These are phyloP conservation scores for Poecilia velifera DNA, from an alignment of 2,797 vertebrate species.

Conservation along the genomic window DNA sequence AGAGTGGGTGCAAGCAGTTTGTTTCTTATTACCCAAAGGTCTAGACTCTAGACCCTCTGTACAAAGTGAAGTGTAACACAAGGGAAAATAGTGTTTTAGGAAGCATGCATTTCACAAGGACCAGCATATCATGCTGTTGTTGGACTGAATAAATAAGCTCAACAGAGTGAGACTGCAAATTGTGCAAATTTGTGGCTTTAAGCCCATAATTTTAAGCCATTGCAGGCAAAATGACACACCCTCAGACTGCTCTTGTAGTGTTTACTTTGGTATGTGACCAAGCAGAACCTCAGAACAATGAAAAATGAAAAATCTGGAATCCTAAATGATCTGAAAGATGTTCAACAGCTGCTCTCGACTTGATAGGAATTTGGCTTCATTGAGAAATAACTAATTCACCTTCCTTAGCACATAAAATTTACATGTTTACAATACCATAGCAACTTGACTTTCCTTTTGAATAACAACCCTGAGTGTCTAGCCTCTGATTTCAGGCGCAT, in stretches of 20 bases:
- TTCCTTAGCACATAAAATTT: constrained; percentile 19
- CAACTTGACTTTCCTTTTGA: constrained; percentile 50
- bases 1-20: no score
- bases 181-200: neutral
- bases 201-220: neutral
- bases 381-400: constrained; percentile 11
- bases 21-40: no score
- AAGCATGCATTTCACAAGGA: neutral
- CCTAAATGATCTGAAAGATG: neutral
- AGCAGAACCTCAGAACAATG: neutral
- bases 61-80: no score
- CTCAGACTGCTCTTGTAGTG: neutral
- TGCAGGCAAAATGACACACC: neutral
- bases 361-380: constrained; percentile 4
- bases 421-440: constrained; percentile 47
- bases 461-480: constrained; percentile 60
- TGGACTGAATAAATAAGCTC: neutral
- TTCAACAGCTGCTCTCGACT: constrained; percentile 6
- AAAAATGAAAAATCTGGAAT: neutral
- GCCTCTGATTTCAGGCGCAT: constrained; percentile 56
- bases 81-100: neutral
- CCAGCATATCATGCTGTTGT: neutral
- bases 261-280: constrained; percentile 1
- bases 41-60: no score
- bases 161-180: neutral